Conservation (phyloP, 2,797 vertebrate species). For the Trematomus bernacchii region DNA sequence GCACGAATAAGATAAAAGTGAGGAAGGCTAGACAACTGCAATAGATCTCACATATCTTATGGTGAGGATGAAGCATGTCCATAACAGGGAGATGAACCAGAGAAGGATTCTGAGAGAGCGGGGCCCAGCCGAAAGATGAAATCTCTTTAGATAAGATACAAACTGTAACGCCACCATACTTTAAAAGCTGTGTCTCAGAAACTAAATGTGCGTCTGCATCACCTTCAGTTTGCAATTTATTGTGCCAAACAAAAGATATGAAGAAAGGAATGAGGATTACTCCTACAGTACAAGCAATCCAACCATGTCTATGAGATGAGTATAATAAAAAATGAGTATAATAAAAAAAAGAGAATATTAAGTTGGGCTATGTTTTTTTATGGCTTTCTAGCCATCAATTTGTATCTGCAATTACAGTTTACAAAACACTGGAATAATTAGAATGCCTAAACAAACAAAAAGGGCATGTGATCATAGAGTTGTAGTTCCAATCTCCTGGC, state of each 20-base stretch:
- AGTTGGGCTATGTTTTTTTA: neutral
- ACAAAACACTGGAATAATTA: neutral
- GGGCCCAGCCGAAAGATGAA: neutral
- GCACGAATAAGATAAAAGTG: constrained; percentile 25
- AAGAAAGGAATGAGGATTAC: neutral
- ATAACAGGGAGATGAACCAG: constrained; percentile 3
- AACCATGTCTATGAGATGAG: neutral
- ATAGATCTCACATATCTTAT: constrained; percentile 13
- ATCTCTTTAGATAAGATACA: neutral
- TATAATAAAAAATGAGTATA: neutral
- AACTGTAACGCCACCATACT: neutral
- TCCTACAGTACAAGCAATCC: neutral
- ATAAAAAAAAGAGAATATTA: neutral
- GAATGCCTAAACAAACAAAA: neutral
- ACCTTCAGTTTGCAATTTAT: neutral
- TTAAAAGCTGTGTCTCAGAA: neutral
- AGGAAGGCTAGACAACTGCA: constrained; percentile 8
- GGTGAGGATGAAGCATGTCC: constrained; percentile 20
- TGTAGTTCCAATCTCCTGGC: neutral
- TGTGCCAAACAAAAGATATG: neutral
- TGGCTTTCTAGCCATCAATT: neutral
- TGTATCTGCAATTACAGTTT: neutral
- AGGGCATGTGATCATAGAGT: neutral
- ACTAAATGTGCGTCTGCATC: neutral
- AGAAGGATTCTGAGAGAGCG: neutral